phyloP scores from a whole-genome alignment of 2,113 vertebrate species.

The Chaetodon auriga region DNA sequence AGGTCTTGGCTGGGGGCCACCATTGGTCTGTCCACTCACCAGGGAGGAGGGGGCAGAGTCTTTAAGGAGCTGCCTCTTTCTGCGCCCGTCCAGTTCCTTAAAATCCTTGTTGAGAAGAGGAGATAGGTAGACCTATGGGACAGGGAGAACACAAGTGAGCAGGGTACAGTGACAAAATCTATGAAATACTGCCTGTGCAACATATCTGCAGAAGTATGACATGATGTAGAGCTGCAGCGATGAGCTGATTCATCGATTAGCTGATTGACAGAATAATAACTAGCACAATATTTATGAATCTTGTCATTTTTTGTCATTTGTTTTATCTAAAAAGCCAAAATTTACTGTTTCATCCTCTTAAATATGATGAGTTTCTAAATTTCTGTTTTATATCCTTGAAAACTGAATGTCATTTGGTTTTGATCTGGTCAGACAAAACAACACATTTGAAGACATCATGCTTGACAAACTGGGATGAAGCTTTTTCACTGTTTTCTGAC shows the following conservation, averaged over 20 bases:
- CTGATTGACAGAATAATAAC: too few relatives aligned
- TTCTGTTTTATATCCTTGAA: neutral
- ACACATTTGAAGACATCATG: too few relatives aligned
- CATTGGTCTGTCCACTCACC: conserved; percentile 82
- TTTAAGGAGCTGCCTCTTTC: conserved; percentile 93
- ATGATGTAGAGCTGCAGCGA: neutral
- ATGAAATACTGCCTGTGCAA: neutral
- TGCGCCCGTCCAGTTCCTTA: conserved; percentile 91
- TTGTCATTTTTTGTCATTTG: too few relatives aligned
- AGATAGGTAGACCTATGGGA: conserved; percentile 89
- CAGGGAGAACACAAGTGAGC: neutral
- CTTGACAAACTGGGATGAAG: too few relatives aligned
- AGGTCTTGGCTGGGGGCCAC: conserved; percentile 79
- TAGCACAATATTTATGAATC: too few relatives aligned
- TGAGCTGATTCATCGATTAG: too few relatives aligned
- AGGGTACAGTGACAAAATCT: neutral
- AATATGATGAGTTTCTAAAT: neutral
- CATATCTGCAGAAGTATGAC: neutral
- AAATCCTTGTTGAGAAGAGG: conserved; percentile 95
- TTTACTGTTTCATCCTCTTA: neutral
- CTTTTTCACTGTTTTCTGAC: neutral
- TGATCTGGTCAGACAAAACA: too few relatives aligned
- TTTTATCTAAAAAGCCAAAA: neutral
- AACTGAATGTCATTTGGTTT: neutral
- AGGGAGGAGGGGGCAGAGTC: conserved; percentile 87